Conservation (phyloP, 2,113 vertebrate genomes). For the Xiphorhynchus elegans region DNA sequence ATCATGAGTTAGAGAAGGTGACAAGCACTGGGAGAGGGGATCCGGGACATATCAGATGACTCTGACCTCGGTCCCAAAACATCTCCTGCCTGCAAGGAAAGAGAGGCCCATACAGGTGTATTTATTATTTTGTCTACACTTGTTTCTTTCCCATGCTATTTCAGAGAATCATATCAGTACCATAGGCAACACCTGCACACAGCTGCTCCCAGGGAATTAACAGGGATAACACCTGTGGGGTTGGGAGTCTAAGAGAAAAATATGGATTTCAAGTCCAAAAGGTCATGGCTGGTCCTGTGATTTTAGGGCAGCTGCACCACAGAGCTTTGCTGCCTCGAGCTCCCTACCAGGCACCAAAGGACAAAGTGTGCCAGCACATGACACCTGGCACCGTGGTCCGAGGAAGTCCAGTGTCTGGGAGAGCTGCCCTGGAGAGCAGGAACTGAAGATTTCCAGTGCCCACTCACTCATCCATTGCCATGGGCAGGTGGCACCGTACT, state of each 20-base stretch:
- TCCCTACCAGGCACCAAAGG: accelerated
- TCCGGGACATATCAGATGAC: neutral
- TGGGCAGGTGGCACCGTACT: neutral
- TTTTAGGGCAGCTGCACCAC: slow-evolving; percentile 8
- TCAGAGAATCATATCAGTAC: neutral
- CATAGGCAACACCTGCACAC: neutral
- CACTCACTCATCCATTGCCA: accelerated
- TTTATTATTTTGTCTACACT: slow-evolving; percentile 55
- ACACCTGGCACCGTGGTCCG: neutral
- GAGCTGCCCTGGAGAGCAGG: neutral
- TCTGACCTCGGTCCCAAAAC: slow-evolving; percentile 23
- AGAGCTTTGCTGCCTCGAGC: neutral
- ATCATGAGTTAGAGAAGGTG: neutral
- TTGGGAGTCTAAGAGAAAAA: neutral
- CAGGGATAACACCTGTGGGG: accelerated
- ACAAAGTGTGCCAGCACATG: neutral
- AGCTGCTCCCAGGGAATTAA: neutral
- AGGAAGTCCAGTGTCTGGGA: neutral
- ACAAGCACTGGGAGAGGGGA: neutral
- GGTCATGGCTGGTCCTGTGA: neutral
- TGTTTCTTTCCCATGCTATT: slow-evolving; percentile 1
- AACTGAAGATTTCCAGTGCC: neutral
- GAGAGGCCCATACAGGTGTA: slow-evolving; percentile 29
- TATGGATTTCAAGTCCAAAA: neutral
- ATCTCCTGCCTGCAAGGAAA: neutral